Evolutionary conservation across 2,113 vertebrate species (phyloP).

Genomic region (Petaurus breviceps): DNA sequence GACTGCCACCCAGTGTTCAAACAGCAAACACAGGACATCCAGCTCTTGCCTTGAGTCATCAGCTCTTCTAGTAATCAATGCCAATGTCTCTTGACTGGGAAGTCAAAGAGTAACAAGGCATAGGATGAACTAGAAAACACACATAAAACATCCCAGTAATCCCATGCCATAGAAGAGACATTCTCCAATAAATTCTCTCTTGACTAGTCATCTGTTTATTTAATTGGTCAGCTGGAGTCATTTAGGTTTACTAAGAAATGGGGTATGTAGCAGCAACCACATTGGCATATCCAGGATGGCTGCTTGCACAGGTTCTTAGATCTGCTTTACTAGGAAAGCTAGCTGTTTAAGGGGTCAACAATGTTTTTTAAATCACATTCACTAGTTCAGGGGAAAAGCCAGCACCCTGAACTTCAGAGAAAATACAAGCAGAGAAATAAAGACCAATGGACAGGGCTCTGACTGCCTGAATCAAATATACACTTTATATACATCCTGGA

Average conservation of each 20-base stretch:
- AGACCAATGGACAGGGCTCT: too few species aligned
- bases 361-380: too few species aligned
- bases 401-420: too few species aligned
- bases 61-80: not conserved
- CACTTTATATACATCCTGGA: too few species aligned
- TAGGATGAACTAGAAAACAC: slow-evolving; percentile 55
- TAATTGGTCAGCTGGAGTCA: slow-evolving; percentile 1
- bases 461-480: too few species aligned
- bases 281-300: too few species aligned
- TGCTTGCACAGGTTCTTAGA: too few species aligned
- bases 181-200: slow-evolving; percentile 39
- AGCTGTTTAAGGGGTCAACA: too few species aligned
- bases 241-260: not conserved
- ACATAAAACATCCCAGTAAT: not conserved
- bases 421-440: too few species aligned
- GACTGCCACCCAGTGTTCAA: not conserved
- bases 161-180: slow-evolving; percentile 66
- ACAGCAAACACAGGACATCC: not conserved
- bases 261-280: not conserved
- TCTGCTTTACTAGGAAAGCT: too few species aligned
- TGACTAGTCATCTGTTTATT: slow-evolving; percentile 33
- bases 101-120: slow-evolving; percentile 32
- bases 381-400: too few species aligned
- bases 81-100: slow-evolving; percentile 52
- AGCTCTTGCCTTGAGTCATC: not conserved